phyloP scores from a whole-genome alignment of 2,888 invertebrate species.

The Panopea generosa region DNA sequence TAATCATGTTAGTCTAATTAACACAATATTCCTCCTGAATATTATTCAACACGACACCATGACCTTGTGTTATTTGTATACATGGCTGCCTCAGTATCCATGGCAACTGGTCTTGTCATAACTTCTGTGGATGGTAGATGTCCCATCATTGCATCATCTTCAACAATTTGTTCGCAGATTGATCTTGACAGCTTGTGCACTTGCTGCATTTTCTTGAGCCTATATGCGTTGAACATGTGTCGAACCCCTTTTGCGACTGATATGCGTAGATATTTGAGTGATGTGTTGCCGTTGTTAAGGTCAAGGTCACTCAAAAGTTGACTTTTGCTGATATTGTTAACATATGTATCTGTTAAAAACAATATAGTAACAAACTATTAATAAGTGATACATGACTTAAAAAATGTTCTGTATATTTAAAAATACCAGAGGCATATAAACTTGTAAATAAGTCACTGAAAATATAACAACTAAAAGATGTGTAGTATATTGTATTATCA shows the following conservation, averaged over 20 bases:
- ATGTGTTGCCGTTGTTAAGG: background rate
- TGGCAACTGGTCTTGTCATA: background rate
- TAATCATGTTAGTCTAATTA: too few species aligned
- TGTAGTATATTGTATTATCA: too few species aligned
- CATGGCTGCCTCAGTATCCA: slow-evolving; percentile 24
- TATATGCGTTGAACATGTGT: slow-evolving; percentile 27
- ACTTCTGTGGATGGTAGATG: background rate
- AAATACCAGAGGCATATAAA: too few species aligned
- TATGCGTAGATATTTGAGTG: slow-evolving; percentile 14
- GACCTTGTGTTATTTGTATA: slow-evolving; percentile 13
- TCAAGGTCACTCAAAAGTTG: slow-evolving; percentile 22
- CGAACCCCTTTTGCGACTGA: slow-evolving; percentile 35
- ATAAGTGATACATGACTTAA: background rate
- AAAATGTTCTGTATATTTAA: too few species aligned
- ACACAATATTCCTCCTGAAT: too few species aligned
- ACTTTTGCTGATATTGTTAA: slow-evolving; percentile 16
- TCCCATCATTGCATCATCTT: background rate
- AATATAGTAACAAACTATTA: background rate
- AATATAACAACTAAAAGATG: too few species aligned
- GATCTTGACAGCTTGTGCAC: slow-evolving; percentile 36
- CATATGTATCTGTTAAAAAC: slow-evolving; percentile 27
- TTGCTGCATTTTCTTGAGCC: slow-evolving; percentile 2
- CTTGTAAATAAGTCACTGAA: too few species aligned
- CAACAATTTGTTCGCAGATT: slow-evolving; percentile 4
- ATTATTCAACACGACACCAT: background rate